Conservation (phyloP, 2,113 vertebrate species). For the Gymnocephalus cernua region DNA sequence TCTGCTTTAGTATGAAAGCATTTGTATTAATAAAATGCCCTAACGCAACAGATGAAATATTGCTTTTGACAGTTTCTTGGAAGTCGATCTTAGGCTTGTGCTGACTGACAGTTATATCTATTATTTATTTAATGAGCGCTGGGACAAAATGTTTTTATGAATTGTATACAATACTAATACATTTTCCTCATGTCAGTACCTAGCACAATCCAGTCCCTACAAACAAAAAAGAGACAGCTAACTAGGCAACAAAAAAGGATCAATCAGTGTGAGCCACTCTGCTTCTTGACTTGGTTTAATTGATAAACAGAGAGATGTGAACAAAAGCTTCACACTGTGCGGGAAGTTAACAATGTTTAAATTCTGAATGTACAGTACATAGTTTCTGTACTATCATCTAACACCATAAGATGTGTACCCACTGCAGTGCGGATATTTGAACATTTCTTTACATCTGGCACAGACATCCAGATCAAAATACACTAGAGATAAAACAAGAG, state of each 20-base stretch:
- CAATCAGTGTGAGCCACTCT: not conserved
- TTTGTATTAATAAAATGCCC: constrained; percentile 10
- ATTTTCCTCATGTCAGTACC: not conserved
- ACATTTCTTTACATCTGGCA: constrained; percentile 32
- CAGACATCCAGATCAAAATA: constrained; percentile 57
- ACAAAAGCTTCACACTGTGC: not conserved
- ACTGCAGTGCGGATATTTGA: constrained; percentile 23
- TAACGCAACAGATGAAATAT: constrained; percentile 15
- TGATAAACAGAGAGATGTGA: not conserved
- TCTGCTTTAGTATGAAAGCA: not conserved
- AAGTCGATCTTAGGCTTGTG: not conserved
- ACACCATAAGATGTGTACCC: constrained; percentile 1
- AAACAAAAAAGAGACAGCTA: not conserved
- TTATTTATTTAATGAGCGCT: not conserved
- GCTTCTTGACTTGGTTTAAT: not conserved
- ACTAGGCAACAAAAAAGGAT: not conserved
- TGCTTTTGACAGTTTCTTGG: not conserved
- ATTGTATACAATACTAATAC: not conserved
- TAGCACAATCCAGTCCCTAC: not conserved
- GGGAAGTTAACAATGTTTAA: not conserved
- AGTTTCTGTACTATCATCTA: not conserved
- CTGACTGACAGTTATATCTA: not conserved
- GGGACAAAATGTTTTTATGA: constrained; percentile 1
- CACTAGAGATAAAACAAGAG: constrained; percentile 64
- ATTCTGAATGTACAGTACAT: not conserved